These are phyloP conservation scores for Dynastes maya DNA, from an alignment of 2,888 invertebrate species.

Conservation along the genomic window DNA sequence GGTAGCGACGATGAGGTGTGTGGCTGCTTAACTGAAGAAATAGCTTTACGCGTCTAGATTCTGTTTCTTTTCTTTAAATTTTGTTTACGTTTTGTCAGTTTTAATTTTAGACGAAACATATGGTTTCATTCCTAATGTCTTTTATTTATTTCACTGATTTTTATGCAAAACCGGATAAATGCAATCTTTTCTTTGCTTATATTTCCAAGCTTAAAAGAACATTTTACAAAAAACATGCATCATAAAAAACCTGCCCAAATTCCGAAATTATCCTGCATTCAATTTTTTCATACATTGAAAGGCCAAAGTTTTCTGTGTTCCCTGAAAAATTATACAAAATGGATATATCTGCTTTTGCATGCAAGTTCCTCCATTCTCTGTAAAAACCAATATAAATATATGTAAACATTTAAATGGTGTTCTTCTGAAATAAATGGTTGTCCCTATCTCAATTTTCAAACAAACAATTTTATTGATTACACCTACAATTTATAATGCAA, in stretches of 20 bases:
- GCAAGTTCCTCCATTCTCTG: not conserved
- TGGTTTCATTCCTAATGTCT: not conserved
- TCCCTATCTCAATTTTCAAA: too few species aligned
- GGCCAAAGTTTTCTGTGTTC: not conserved
- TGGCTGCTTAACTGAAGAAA: constrained; percentile 9
- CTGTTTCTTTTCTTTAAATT: not conserved
- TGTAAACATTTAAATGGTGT: too few species aligned
- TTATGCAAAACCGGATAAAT: constrained; percentile 18
- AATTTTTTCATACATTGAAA: not conserved
- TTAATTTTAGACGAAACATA: constrained; percentile 1
- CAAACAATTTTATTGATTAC: too few species aligned
- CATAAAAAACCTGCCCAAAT: not conserved
- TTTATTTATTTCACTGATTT: constrained; percentile 11
- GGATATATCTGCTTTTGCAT: not conserved
- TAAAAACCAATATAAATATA: too few species aligned
- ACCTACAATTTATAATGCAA: too few species aligned
- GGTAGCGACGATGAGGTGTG: not conserved
- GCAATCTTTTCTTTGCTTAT: not conserved
- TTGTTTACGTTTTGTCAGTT: not conserved
- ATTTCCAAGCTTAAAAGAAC: constrained; percentile 7
- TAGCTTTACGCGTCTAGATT: constrained; percentile 15
- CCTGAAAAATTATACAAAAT: not conserved
- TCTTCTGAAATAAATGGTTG: too few species aligned
- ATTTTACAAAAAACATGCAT: constrained; percentile 1
- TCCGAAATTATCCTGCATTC: not conserved